Evolutionary conservation across 2,113 vertebrate genomes (phyloP).

Genomic region (Cephalopterus ornatus): DNA sequence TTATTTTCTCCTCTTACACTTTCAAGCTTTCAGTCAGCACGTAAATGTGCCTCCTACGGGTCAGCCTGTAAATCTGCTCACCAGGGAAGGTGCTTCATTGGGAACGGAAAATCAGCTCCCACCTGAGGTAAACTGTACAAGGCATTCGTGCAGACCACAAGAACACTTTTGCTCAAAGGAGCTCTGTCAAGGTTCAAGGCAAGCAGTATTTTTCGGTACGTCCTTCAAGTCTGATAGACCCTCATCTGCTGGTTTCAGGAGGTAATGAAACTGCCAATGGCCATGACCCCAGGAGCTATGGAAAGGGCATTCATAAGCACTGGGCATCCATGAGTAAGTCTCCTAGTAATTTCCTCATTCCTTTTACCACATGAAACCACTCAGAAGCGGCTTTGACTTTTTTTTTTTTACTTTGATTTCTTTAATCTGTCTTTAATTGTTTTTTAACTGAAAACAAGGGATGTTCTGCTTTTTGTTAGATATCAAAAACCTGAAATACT

Average conservation of each 20-base stretch:
- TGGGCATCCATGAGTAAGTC: background rate
- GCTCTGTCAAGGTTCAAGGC: background rate
- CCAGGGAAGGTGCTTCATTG: background rate
- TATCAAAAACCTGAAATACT: background rate
- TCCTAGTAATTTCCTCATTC: background rate
- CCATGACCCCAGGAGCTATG: background rate
- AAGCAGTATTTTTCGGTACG: background rate
- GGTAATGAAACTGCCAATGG: background rate
- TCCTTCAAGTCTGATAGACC: background rate
- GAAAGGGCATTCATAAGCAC: background rate
- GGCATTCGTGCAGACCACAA: background rate
- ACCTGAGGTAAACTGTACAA: background rate
- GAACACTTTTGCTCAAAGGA: background rate
- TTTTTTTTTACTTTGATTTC: background rate
- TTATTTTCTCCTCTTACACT: background rate
- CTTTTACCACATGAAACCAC: background rate
- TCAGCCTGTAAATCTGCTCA: background rate
- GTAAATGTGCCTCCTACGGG: too few relatives aligned
- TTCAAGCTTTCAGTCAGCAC: background rate
- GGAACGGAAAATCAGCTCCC: background rate
- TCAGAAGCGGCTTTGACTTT: background rate
- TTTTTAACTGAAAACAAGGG: background rate
- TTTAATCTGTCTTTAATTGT: background rate
- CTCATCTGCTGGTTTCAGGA: background rate
- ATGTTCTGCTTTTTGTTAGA: background rate